phyloP scores from a whole-genome alignment of 2,113 vertebrate genomes.

The Dolichotis patagonum region DNA sequence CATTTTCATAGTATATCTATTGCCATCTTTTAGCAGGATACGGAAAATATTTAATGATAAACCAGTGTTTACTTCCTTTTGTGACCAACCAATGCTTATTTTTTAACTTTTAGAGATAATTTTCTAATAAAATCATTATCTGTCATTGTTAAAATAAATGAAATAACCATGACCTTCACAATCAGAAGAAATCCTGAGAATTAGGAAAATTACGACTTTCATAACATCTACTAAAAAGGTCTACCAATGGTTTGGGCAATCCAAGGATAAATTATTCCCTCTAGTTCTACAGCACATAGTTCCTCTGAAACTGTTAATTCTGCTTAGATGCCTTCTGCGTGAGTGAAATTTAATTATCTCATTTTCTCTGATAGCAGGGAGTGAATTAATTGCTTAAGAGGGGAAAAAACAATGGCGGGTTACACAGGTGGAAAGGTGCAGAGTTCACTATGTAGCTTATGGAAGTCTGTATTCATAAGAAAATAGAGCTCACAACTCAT shows the following conservation, averaged over 20 bases:
- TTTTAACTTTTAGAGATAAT: conserved; percentile 13
- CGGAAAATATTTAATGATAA: neutral
- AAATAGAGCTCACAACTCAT: conserved; percentile 13
- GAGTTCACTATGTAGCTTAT: neutral
- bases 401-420: neutral
- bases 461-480: neutral
- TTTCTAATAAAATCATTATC: conserved; percentile 19
- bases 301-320: conserved; percentile 59
- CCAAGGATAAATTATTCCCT: conserved; percentile 39
- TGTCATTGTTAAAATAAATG: neutral
- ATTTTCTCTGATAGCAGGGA: conserved; percentile 63
- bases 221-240: conserved; percentile 37
- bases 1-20: neutral
- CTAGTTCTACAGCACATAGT: neutral
- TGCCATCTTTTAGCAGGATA: neutral
- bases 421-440: neutral
- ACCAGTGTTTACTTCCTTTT: neutral
- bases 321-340: conserved; percentile 57
- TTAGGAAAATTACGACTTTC: conserved; percentile 22
- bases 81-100: neutral
- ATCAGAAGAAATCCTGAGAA: conserved; percentile 19
- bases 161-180: neutral
- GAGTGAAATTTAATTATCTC: conserved; percentile 64
- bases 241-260: neutral
- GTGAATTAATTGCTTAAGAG: conserved; percentile 59